phyloP scores from a whole-genome alignment of 2,888 invertebrate genomes.

The Andricus quercusramuli region DNA sequence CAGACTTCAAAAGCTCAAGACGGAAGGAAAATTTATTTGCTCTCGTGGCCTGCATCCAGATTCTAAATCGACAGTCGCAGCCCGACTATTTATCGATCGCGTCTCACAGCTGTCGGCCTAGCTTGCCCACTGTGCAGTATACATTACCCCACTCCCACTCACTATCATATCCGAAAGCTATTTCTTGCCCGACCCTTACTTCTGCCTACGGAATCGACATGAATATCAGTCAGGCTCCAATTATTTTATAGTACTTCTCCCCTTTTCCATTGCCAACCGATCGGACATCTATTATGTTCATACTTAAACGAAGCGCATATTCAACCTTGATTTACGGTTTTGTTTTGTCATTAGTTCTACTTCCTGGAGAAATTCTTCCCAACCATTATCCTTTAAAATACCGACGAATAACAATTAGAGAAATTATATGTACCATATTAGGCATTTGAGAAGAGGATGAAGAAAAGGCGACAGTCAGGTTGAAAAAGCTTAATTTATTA shows the following conservation, averaged over 20 bases:
- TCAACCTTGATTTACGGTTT: neutral
- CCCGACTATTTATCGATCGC: conserved; percentile 47
- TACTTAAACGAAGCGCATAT: conserved; percentile 19
- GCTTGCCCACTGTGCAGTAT: neutral
- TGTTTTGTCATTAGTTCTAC: neutral
- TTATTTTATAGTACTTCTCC: conserved; percentile 55
- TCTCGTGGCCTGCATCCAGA: conserved; percentile 69
- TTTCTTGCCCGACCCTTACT: conserved; percentile 18
- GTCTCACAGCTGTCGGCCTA: conserved; percentile 38
- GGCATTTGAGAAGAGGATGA: neutral
- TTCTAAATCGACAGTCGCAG: conserved; percentile 54
- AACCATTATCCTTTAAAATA: neutral
- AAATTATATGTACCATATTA: neutral
- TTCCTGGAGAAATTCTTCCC: conserved; percentile 29
- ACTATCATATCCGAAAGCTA: neutral
- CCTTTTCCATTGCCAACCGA: conserved; percentile 15
- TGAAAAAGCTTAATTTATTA: conserved; percentile 70
- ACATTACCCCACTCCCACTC: neutral
- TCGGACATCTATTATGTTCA: conserved; percentile 45
- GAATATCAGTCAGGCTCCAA: conserved; percentile 66
- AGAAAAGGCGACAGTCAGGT: neutral
- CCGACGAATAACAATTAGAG: too few relatives aligned
- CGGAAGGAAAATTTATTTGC: conserved; percentile 59
- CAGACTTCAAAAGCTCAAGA: conserved; percentile 47
- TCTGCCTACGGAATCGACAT: conserved; percentile 22